phyloP scores from a whole-genome alignment of 2,888 invertebrate genomes.

The Hypsopygia costalis region DNA sequence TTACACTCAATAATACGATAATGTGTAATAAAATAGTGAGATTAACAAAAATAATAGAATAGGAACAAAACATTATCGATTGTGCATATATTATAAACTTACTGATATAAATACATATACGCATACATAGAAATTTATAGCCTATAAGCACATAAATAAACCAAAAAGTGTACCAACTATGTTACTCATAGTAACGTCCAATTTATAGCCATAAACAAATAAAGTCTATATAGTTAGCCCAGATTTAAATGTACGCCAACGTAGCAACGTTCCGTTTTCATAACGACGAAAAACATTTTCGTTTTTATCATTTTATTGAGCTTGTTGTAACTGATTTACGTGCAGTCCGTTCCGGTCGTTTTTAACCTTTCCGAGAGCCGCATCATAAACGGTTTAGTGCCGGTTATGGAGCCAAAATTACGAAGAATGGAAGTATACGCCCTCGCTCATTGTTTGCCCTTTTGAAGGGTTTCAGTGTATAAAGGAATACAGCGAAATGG shows the following conservation, averaged over 20 bases:
- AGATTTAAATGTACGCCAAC: conserved; percentile 1
- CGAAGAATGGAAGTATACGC: conserved; percentile 62
- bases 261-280: conserved; percentile 30
- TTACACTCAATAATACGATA: too few relatives aligned
- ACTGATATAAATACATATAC: too few relatives aligned
- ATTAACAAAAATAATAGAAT: too few relatives aligned
- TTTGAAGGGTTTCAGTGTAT: conserved; percentile 65
- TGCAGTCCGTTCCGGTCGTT: conserved; percentile 54
- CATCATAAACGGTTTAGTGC: conserved; percentile 74
- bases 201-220: too few relatives aligned
- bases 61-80: too few relatives aligned
- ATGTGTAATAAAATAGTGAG: too few relatives aligned
- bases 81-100: too few relatives aligned
- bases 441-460: conserved; percentile 66
- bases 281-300: conserved; percentile 38
- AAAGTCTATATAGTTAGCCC: not conserved
- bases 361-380: conserved; percentile 69
- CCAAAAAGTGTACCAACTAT: too few relatives aligned
- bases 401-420: conserved; percentile 71
- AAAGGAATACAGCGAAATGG: conserved; percentile 66
- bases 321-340: conserved; percentile 58
- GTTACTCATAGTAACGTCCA: too few relatives aligned
- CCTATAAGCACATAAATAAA: not conserved
- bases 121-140: too few relatives aligned
- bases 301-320: conserved; percentile 49